These are phyloP conservation scores for Manacus vitellinus DNA, from an alignment of 2,113 vertebrate genomes.

Conservation along the genomic window DNA sequence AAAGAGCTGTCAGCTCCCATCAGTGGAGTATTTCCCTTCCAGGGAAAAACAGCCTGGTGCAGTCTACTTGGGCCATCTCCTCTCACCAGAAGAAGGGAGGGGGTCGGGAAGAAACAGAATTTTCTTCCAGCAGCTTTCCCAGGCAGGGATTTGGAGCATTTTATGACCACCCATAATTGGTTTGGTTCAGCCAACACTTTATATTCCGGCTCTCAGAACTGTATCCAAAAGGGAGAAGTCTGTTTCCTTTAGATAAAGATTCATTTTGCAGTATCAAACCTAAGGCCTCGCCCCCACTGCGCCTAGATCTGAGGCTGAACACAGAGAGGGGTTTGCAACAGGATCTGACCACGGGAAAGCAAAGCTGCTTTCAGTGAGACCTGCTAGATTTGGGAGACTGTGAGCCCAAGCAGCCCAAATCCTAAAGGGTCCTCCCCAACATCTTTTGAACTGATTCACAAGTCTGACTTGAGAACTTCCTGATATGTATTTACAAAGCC, in stretches of 20 bases:
- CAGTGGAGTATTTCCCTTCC: not conserved
- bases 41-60: not conserved
- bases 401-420: not conserved
- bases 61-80: not conserved
- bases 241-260: not conserved
- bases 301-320: not conserved
- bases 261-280: not conserved
- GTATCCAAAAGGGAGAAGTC: not conserved
- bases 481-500: fast-evolving
- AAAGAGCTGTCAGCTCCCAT: not conserved
- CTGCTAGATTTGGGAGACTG: not conserved
- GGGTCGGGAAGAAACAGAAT: not conserved
- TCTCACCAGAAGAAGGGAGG: not conserved
- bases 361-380: not conserved
- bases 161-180: not conserved
- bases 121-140: not conserved
- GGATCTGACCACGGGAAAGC: not conserved
- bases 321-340: not conserved
- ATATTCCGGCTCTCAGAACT: not conserved
- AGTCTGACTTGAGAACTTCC: not conserved
- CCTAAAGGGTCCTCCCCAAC: not conserved
- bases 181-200: not conserved
- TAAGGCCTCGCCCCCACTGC: fast-evolving
- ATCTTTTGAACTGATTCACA: not conserved
- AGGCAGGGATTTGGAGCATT: not conserved